phyloP scores from a whole-genome alignment of 2,888 invertebrate species.

The Augiades crinisus region DNA sequence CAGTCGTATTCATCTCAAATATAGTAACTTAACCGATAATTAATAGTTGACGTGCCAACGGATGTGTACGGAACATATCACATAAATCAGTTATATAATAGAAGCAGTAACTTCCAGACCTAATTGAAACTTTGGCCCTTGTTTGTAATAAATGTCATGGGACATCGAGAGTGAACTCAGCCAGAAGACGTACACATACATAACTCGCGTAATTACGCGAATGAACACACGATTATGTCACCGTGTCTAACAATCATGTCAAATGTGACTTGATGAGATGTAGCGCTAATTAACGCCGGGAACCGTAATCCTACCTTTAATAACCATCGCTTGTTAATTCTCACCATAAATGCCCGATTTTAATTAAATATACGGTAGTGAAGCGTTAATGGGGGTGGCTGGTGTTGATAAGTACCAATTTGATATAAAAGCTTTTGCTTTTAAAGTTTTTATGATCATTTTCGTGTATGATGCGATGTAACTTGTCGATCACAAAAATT shows the following conservation, averaged over 20 bases:
- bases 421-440: too few relatives aligned
- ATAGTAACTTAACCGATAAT: neutral
- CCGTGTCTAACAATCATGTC: neutral
- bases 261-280: neutral
- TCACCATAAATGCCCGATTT: slow-evolving; percentile 3
- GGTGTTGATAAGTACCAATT: too few relatives aligned
- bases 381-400: too few relatives aligned
- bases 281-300: neutral
- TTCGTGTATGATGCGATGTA: too few relatives aligned
- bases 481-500: too few relatives aligned
- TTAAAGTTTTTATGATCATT: too few relatives aligned
- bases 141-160: slow-evolving; percentile 18
- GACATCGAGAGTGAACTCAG: neutral
- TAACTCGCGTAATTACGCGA: slow-evolving; percentile 11
- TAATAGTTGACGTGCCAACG: neutral
- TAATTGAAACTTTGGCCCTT: slow-evolving; percentile 16
- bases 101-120: neutral
- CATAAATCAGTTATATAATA: slow-evolving; percentile 13
- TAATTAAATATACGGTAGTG: too few relatives aligned
- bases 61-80: neutral
- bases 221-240: neutral
- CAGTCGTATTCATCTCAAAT: neutral
- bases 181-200: neutral
- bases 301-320: neutral
- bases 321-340: neutral